A percentile compares a stretch with the other conserved stretches of the same genome.
Conservation (phyloP, 2,113 vertebrate species). For the Albula goreensis region DNA sequence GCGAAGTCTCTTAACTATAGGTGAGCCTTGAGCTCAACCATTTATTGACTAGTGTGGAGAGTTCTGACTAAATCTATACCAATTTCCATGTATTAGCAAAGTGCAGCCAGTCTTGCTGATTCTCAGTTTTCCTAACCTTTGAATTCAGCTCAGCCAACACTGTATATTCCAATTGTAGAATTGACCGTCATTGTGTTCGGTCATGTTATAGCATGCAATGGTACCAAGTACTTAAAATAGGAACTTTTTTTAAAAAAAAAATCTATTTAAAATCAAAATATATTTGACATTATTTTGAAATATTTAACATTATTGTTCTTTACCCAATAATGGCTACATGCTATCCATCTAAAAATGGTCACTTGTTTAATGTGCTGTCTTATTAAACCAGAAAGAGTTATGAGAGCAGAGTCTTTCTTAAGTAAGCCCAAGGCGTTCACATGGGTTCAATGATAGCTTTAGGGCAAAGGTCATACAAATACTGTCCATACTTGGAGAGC, state of each 20-base stretch:
- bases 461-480: background rate
- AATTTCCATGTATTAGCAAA: slow-evolving; percentile 7
- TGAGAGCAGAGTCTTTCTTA: background rate
- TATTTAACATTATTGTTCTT: background rate
- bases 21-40: background rate
- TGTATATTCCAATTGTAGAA: background rate
- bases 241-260: too few relatives aligned
- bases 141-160: too few relatives aligned
- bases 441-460: background rate
- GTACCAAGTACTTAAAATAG: too few relatives aligned
- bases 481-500: background rate
- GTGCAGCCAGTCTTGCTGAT: slow-evolving; percentile 2
- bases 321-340: too few relatives aligned
- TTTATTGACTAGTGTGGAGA: background rate
- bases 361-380: background rate
- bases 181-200: background rate
- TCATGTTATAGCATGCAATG: background rate
- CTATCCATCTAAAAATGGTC: too few relatives aligned
- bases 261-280: too few relatives aligned
- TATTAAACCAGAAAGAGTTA: background rate
- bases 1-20: background rate
- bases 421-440: background rate
- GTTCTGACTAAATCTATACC: slow-evolving; percentile 15
- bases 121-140: background rate
- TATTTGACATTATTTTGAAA: too few relatives aligned